Evolutionary conservation across 2,888 invertebrate genomes (phyloP), one percentile per base, ranked within the genome.

Genomic region (Caenorhabditis sp.): DNA sequence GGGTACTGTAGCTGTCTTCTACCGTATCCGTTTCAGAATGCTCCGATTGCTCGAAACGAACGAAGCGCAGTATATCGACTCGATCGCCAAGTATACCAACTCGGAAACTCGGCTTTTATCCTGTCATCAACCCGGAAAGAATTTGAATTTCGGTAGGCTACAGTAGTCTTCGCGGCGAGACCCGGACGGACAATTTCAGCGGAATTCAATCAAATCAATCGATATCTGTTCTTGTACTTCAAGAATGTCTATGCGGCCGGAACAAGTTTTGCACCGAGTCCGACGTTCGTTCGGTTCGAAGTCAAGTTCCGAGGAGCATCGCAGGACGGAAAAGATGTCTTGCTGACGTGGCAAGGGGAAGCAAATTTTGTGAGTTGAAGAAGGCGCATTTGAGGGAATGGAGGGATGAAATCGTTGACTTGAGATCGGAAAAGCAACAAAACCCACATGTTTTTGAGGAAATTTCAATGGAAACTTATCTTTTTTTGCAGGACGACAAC

Each of bases 41-140:
- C n/a, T 44, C 32, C 15, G 11, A 9, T 13, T 71, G 15, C 28
- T 71, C 32, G 13, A 55, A 22, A 55, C n/a, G 6, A 71, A 71
- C 44, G 18, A 40, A 28, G 55, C 22, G 15, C 20, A 55, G 32
- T 55, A 62, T 40, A 18, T 62, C 2, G 71, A 26, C 18, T 18
- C 53, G 20, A 71, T 71, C 26, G 61, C 71, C 6, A 71, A 71
- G 18, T 71, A 71, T 55, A 62, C 71, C 6, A 62, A 62, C 28
- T 5, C 26, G 5, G 53, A 53, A 1, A 71, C 62, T 18, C 44
- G 55, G 28, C 60, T 71, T 26, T 44, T 62, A 0, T 40, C 62
- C 8, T 71, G 71, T 44, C 62, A 55, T 11, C 5, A 32, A 0
- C 22, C 62, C 15, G 60, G 40, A 0, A 26, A 47, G n/a, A 40